Base-by-base conservation (phyloP, 1,140 invertebrate species). In the Caenorhabditis briggsae region DNA sequence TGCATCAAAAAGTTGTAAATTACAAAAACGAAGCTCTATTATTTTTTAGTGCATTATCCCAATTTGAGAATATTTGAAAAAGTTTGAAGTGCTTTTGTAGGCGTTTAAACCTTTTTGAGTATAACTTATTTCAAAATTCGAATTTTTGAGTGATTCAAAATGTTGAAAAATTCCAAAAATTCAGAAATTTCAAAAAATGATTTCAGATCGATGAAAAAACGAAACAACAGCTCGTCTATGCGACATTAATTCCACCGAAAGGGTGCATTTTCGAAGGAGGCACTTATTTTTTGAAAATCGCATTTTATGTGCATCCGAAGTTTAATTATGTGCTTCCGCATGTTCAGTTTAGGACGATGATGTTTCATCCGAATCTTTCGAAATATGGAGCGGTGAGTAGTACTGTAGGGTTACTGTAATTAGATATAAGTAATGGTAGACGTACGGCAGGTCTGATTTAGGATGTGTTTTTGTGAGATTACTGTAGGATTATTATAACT, bases 311-410 rank as follows among this genome's bases (percentile, higher is more conserved):
- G 1, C 43, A 78, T 12, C 33, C 70, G 2, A 6, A 70, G 23
- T 12, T n/a, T 78, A 50, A 50, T 16, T 8, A 33, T 58, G 18
- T 74, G 5, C 5, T 78, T 23, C 70, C 70, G 11, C 5, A 11
- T 20, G n/a, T 78, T 20, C n/a, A 9, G 2, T 78, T 78, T n/a
- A 5, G 12, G 12, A 78, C 70, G 5, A 46, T 78, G 43, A 50
- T 78, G 33, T 50, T 78, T 50, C 33, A 78, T 78, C 70, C 70
- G 46, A 78, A 53, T 25, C 46, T 78, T 25, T 48, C 46, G 12
- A 74, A 20, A 74, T n/a, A 18, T 46, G 65, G 65, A 48, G 5
- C 14, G 16, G 65, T 74, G n/a, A 18, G 43, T 46, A 16, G 7
- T 58, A 58, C 56, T 58, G 11, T 53, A 2, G 50, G 16, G 11